Evolutionary conservation across 2,888 invertebrate genomes (phyloP).

Genomic region (Malthinus seriepunctatus): DNA sequence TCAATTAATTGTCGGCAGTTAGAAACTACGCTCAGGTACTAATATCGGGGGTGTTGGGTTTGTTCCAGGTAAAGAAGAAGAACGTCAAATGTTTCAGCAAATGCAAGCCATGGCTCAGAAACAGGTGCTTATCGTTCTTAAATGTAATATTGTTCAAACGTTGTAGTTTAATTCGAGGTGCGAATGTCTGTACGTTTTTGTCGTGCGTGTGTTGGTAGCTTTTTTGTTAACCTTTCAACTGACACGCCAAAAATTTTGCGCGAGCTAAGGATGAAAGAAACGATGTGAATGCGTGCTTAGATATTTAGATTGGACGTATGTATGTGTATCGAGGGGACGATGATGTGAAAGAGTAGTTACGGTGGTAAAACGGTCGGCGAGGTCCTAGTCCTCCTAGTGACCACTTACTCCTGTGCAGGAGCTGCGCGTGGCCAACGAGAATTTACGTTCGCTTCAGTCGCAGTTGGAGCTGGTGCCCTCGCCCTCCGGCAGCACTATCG

Average conservation of each 20-base stretch:
- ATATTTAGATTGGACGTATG: neutral
- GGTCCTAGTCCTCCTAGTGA: slow-evolving; percentile 26
- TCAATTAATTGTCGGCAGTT: slow-evolving; percentile 36
- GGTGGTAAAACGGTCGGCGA: slow-evolving; percentile 37
- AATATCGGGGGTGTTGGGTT: slow-evolving; percentile 50
- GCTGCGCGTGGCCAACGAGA: slow-evolving; percentile 83
- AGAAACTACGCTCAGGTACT: slow-evolving; percentile 41
- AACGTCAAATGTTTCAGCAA: slow-evolving; percentile 94
- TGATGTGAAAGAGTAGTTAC: slow-evolving; percentile 29
- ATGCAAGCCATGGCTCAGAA: slow-evolving; percentile 97
- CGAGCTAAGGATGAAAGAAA: no score
- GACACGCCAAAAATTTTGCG: neutral
- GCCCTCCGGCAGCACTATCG: slow-evolving; percentile 70
- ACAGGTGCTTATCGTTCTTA: slow-evolving; percentile 69
- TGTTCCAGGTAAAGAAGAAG: slow-evolving; percentile 92
- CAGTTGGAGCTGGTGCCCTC: slow-evolving; percentile 76
- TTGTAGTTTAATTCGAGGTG: slow-evolving; percentile 17
- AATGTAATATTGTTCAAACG: slow-evolving; percentile 14
- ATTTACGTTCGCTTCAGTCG: slow-evolving; percentile 78
- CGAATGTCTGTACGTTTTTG: slow-evolving; percentile 17
- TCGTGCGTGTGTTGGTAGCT: neutral
- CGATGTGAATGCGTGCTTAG: neutral
- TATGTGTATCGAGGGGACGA: slow-evolving; percentile 5
- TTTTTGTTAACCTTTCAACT: neutral
- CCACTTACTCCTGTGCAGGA: slow-evolving; percentile 61